phyloP scores from a whole-genome alignment of 2,888 invertebrate genomes.

The Dryocosmus kuriphilus region DNA sequence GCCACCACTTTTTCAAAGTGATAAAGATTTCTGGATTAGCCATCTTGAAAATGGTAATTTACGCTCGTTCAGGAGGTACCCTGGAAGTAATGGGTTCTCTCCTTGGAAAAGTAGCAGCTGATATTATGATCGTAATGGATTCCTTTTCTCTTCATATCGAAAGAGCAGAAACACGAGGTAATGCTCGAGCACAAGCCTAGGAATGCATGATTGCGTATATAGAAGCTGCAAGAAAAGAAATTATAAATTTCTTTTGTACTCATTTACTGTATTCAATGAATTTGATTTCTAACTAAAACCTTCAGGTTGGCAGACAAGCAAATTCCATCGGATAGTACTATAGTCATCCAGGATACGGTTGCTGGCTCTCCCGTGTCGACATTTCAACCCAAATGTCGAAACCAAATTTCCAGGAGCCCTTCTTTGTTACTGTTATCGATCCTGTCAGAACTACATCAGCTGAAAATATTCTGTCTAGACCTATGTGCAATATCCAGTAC shows the following conservation, averaged over 20 bases:
- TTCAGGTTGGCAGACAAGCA: slow-evolving; percentile 93
- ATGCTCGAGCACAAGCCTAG: slow-evolving; percentile 98
- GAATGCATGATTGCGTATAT: slow-evolving; percentile 99
- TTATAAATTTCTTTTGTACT: slow-evolving; percentile 27
- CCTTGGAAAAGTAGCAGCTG: slow-evolving; percentile 95
- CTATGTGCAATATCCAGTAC: too few species aligned
- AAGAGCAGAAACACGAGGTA: slow-evolving; percentile 96
- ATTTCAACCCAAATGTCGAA: slow-evolving; percentile 99
- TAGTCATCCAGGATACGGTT: slow-evolving; percentile 99
- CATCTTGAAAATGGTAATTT: slow-evolving; percentile 99
- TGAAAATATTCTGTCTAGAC: too few species aligned
- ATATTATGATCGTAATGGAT: slow-evolving; percentile 99
- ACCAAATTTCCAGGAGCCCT: slow-evolving; percentile 99
- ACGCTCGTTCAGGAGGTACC: slow-evolving; percentile 97
- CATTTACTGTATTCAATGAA: background rate
- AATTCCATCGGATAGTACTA: slow-evolving; percentile 99
- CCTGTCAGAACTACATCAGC: slow-evolving; percentile 98
- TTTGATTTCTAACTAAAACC: background rate
- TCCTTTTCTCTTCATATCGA: slow-evolving; percentile 98
- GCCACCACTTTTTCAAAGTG: slow-evolving; percentile 98
- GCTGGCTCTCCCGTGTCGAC: slow-evolving; percentile 99
- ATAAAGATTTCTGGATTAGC: slow-evolving; percentile 98
- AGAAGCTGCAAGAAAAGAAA: slow-evolving; percentile 96
- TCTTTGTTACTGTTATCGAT: slow-evolving; percentile 99
- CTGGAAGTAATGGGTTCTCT: slow-evolving; percentile 97